Conservation (phyloP, 2,888 invertebrate genomes). For the Eledone cirrhosa region DNA sequence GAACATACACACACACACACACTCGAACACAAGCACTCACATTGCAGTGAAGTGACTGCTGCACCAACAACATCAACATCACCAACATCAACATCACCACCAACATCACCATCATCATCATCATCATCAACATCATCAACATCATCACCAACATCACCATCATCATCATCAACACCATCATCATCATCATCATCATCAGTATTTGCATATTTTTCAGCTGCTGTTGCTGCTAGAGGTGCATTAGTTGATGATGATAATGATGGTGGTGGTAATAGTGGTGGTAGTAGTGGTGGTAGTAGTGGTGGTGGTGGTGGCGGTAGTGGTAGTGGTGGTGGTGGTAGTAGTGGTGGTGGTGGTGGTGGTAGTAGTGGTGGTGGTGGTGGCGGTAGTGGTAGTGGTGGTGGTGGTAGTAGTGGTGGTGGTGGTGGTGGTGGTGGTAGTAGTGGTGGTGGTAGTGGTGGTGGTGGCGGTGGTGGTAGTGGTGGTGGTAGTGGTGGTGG, state of each 20-base stretch:
- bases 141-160: too few species aligned
- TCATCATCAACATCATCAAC: too few species aligned
- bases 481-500: too few species aligned
- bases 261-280: neutral
- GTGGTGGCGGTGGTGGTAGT: too few species aligned
- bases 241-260: neutral
- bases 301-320: neutral
- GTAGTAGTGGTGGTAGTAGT: neutral
- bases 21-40: too few species aligned
- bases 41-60: neutral
- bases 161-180: too few species aligned
- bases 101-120: constrained; percentile 7
- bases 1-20: too few species aligned
- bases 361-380: constrained; percentile 19
- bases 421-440: neutral
- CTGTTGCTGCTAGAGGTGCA: constrained; percentile 4
- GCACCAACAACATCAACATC: constrained; percentile 30
- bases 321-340: neutral
- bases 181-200: too few species aligned
- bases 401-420: neutral
- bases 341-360: constrained; percentile 12
- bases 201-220: constrained; percentile 25
- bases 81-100: constrained; percentile 27
- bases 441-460: neutral
- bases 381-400: neutral